A percentile compares a stretch with the other conserved stretches of the same genome.
Evolutionary conservation across 2,113 vertebrate species (phyloP).

Genomic region (Peromyscus maniculatus): DNA sequence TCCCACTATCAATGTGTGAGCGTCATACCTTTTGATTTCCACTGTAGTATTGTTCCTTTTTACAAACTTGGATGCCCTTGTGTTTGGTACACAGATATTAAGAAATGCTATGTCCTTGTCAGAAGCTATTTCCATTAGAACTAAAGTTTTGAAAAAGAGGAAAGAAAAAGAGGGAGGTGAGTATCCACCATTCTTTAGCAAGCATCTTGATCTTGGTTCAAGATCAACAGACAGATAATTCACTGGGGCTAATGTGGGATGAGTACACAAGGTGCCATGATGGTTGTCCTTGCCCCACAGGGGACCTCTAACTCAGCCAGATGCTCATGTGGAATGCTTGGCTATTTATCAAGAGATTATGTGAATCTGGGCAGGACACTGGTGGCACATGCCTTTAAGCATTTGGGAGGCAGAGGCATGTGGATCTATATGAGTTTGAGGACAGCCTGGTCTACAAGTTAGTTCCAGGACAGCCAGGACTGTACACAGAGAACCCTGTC

Average conservation of each 20-base stretch:
- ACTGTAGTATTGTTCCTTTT: background rate
- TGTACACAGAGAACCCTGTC: background rate
- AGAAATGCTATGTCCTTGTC: background rate
- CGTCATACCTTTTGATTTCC: background rate
- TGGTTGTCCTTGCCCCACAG: too few species aligned
- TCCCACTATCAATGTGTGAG: background rate
- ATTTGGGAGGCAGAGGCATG: background rate
- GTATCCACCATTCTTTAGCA: constrained; percentile 62
- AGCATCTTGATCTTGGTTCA: background rate
- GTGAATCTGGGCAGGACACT: background rate
- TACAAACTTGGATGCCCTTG: background rate
- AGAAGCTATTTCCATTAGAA: background rate
- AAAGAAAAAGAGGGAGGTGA: background rate
- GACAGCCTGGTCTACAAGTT: background rate
- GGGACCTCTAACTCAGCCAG: background rate
- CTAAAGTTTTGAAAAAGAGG: background rate
- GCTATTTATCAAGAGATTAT: background rate
- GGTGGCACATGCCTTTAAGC: background rate
- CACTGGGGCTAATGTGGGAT: background rate
- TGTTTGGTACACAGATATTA: background rate
- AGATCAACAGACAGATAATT: constrained; percentile 31
- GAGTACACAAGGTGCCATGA: background rate
- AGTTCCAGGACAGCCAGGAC: background rate
- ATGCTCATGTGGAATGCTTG: background rate
- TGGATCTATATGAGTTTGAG: background rate